phyloP scores from a whole-genome alignment of 35 echinoderm and acorn worm species.

The Acanthaster planci region DNA sequence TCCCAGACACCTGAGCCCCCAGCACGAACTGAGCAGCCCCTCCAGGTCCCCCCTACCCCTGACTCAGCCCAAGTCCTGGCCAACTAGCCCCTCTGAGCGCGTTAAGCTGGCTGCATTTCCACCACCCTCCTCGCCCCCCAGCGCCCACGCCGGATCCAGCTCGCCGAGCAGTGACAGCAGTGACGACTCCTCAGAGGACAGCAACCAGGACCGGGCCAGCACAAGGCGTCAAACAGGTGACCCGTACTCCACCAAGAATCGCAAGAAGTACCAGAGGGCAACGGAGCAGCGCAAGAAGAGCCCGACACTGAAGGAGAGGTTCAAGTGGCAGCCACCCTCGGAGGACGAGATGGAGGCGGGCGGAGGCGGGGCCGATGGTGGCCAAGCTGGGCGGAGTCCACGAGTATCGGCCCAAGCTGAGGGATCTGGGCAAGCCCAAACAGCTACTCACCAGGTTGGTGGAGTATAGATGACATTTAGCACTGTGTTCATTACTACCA shows the following conservation, averaged over 20 bases:
- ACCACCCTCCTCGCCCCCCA: background rate
- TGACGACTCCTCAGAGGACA: background rate
- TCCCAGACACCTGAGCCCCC: background rate
- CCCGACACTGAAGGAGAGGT: conserved; percentile 36
- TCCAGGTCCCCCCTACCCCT: background rate
- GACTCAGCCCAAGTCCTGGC: background rate
- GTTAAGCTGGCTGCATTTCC: background rate
- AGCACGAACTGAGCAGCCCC: conserved; percentile 1
- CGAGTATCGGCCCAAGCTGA: conserved; percentile 4
- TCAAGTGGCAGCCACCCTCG: conserved; percentile 62
- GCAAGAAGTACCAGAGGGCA: conserved; percentile 41
- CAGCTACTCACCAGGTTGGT: background rate
- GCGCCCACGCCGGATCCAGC: background rate
- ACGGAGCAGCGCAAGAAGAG: conserved; percentile 29
- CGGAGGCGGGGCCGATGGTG: background rate
- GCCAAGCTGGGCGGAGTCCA: conserved; percentile 15
- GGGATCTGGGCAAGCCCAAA: background rate
- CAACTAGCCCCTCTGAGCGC: background rate
- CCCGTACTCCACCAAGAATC: conserved; percentile 45
- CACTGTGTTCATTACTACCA: background rate
- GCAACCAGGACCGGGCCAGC: background rate
- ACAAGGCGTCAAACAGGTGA: background rate
- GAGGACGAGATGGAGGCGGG: conserved; percentile 51
- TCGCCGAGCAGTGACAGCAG: too few species aligned
- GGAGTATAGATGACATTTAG: background rate